Percentiles rank a stretch among this genome's conserved stretches.
These are phyloP conservation scores for Malthinus flaveolus DNA, from an alignment of 2,888 invertebrate species.

Conservation along the genomic window DNA sequence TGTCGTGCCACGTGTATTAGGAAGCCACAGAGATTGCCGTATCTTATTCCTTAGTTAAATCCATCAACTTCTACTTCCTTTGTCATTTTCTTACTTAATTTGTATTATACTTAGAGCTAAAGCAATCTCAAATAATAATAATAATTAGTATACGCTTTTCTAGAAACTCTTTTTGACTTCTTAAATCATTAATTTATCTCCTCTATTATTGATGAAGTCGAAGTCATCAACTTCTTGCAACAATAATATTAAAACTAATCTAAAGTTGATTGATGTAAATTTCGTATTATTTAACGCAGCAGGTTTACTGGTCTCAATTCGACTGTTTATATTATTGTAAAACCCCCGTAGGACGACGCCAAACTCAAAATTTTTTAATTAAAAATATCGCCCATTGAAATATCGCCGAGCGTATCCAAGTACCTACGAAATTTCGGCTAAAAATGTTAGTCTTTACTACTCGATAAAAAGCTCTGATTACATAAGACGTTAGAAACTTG, in stretches of 20 bases:
- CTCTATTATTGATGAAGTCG: slow-evolving; percentile 30
- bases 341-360: no score
- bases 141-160: slow-evolving; percentile 15
- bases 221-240: slow-evolving; percentile 26
- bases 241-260: slow-evolving; percentile 44
- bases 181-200: slow-evolving; percentile 18
- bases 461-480: no score
- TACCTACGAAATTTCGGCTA: no score
- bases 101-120: slow-evolving; percentile 19
- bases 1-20: slow-evolving; percentile 23
- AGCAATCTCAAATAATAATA: slow-evolving; percentile 15
- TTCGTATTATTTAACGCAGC: slow-evolving; percentile 44
- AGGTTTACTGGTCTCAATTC: slow-evolving; percentile 38
- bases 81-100: slow-evolving; percentile 22
- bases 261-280: slow-evolving; percentile 46
- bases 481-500: no score
- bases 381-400: no score
- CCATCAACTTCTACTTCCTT: slow-evolving; percentile 26
- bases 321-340: background rate
- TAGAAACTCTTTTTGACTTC: slow-evolving; percentile 12
- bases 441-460: no score
- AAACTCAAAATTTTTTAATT: no score
- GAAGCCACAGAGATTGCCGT: slow-evolving; percentile 23
- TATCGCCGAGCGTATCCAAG: no score
- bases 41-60: slow-evolving; percentile 25